phyloP scores from a whole-genome alignment of 2,113 vertebrate species.

The Agelaius phoeniceus region DNA sequence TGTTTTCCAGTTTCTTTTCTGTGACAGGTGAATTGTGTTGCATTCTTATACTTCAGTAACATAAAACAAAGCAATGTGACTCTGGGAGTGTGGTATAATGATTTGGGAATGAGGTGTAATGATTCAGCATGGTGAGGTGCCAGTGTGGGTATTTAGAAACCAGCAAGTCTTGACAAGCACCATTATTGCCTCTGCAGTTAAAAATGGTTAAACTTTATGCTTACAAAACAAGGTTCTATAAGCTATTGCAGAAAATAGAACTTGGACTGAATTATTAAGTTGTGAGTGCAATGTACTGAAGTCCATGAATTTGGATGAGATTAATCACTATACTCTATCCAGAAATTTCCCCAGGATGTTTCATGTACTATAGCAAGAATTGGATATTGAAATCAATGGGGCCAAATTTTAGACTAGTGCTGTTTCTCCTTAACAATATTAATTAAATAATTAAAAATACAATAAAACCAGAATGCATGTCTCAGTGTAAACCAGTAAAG shows the following conservation, averaged over 20 bases:
- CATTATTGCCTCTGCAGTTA: neutral
- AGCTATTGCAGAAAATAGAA: neutral
- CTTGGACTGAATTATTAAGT: neutral
- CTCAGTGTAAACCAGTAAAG: constrained; percentile 50
- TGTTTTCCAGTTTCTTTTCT: constrained; percentile 59
- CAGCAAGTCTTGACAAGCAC: neutral
- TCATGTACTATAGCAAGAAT: neutral
- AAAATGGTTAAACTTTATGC: neutral
- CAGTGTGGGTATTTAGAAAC: neutral
- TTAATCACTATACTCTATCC: neutral
- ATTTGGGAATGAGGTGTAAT: neutral
- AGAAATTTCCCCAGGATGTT: neutral
- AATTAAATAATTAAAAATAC: neutral
- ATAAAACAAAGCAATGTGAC: neutral
- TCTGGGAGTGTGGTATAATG: neutral
- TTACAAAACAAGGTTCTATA: neutral
- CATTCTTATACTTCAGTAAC: constrained; percentile 29
- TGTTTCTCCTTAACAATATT: neutral
- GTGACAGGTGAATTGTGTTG: constrained; percentile 45
- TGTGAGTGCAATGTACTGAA: neutral
- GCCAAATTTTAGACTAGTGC: neutral
- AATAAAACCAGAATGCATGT: constrained; percentile 37
- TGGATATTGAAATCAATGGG: neutral
- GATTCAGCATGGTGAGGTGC: neutral
- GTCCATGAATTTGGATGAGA: neutral